Percentiles rank a stretch among this genome's conserved stretches.
Conservation (phyloP, 2,888 invertebrate species). For the Drosophila mimetica region DNA sequence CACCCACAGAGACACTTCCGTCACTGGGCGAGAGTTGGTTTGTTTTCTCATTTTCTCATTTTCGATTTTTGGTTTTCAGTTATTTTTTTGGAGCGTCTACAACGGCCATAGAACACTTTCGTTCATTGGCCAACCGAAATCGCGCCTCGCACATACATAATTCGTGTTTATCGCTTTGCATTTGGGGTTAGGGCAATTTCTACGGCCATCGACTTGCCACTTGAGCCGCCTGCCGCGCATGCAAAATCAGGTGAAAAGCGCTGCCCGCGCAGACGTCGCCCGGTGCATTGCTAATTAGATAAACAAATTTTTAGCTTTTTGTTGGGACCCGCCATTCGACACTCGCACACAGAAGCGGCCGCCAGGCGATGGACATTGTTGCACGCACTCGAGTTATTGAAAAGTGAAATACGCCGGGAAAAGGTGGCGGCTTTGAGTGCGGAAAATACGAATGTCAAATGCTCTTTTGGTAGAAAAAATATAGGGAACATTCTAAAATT, state of each 20-base stretch:
- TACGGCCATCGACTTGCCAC: conserved; percentile 45
- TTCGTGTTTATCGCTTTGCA: conserved; percentile 42
- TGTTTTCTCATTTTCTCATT: conserved; percentile 21
- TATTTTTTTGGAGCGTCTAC: conserved; percentile 25
- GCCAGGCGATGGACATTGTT: conserved; percentile 61
- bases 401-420: conserved; percentile 61
- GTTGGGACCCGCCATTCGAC: conserved; percentile 17
- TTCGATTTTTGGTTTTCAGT: not conserved
- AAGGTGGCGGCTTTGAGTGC: conserved; percentile 5
- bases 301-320: conserved; percentile 63
- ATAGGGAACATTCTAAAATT: not conserved
- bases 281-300: conserved; percentile 74
- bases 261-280: conserved; percentile 54
- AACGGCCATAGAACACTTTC: conserved; percentile 64
- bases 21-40: conserved; percentile 41
- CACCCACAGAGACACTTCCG: conserved; percentile 52
- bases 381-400: conserved; percentile 77
- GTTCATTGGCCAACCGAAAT: conserved; percentile 31
- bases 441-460: conserved; percentile 5
- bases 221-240: conserved; percentile 59
- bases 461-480: conserved; percentile 3
- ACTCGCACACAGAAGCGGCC: conserved; percentile 16
- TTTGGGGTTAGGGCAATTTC: conserved; percentile 71
- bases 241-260: conserved; percentile 66
- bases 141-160: conserved; percentile 26